These are phyloP conservation scores for Pelecanus crispus DNA, from an alignment of 2,113 vertebrate species.

Conservation along the genomic window DNA sequence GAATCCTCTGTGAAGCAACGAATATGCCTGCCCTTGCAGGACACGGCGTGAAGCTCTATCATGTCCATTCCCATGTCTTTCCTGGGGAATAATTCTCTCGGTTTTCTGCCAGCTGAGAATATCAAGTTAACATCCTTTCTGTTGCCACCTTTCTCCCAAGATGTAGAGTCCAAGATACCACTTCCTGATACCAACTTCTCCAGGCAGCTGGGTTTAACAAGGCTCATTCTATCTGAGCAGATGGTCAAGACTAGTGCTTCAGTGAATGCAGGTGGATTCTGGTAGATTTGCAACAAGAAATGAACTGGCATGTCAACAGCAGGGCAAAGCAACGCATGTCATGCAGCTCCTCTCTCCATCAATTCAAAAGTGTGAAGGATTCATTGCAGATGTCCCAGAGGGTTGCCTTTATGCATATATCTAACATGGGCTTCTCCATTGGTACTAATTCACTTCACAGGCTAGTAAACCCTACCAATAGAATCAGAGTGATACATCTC, in stretches of 20 bases:
- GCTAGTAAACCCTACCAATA: not conserved
- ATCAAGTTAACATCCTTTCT: not conserved
- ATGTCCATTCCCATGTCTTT: rapidly evolving
- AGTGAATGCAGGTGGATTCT: not conserved
- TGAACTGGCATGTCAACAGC: not conserved
- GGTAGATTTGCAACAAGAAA: not conserved
- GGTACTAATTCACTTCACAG: not conserved
- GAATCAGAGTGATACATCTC: not conserved
- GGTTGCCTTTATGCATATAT: not conserved
- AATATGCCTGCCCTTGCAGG: not conserved
- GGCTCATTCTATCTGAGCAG: rapidly evolving
- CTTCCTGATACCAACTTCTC: not conserved
- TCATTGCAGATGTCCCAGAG: not conserved
- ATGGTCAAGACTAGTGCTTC: not conserved
- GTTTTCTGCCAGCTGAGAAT: not conserved
- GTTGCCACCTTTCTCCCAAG: not conserved
- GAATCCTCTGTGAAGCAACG: not conserved
- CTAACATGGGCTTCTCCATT: not conserved
- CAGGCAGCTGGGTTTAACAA: not conserved
- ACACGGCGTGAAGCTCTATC: rapidly evolving
- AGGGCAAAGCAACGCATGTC: not conserved
- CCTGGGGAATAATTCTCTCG: not conserved
- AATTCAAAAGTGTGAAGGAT: not conserved
- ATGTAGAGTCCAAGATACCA: not conserved
- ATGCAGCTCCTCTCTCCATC: not conserved